These are phyloP conservation scores for Formicarius rufipectus DNA, from an alignment of 2,113 vertebrate species.

Conservation along the genomic window DNA sequence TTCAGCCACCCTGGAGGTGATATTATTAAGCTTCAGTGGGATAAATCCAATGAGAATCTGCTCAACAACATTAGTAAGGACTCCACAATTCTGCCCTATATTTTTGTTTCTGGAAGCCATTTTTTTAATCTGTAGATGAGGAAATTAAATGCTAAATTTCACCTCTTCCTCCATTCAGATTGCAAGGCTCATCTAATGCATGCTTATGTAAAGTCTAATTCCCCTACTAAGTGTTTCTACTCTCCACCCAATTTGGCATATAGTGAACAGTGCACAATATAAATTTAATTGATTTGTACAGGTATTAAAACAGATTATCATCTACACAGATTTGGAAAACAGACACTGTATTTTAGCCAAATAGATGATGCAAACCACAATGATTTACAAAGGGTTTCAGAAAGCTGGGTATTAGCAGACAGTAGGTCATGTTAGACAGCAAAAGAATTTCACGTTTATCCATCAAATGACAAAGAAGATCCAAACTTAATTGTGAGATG, in stretches of 20 bases:
- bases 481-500: neutral
- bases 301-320: constrained; percentile 42
- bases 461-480: neutral
- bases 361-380: neutral
- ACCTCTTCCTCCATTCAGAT: neutral
- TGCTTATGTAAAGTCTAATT: neutral
- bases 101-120: constrained; percentile 26
- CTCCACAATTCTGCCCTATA: neutral
- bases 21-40: neutral
- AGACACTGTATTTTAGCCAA: neutral
- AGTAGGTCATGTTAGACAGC: neutral
- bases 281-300: constrained; percentile 46
- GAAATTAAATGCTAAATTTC: neutral
- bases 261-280: constrained; percentile 22
- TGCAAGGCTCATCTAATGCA: neutral
- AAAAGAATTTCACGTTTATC: neutral
- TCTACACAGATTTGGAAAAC: constrained; percentile 18
- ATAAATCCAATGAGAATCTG: neutral
- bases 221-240: neutral
- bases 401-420: neutral
- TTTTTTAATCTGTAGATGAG: neutral
- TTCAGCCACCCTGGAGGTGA: neutral
- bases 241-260: constrained; percentile 21
- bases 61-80: neutral
- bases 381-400: constrained; percentile 40